Base-by-base conservation (phyloP, 2,113 vertebrate genomes). In the Corydoras sp. region DNA sequence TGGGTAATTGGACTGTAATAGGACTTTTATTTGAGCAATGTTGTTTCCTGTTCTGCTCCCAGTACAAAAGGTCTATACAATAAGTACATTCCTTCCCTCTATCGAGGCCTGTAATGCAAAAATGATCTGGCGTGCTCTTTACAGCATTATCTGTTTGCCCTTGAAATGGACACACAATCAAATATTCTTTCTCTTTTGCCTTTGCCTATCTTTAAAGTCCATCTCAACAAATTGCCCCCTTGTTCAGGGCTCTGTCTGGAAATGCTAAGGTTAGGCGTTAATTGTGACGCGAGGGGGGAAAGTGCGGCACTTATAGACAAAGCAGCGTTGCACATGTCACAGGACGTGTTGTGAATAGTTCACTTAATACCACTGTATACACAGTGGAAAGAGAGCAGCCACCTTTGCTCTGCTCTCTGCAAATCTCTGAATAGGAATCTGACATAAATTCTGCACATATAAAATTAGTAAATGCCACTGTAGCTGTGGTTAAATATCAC, bases 381-480 rank as follows among this genome's bases (percentile, higher is more conserved):
- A 90, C 88, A 89, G 86, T 71, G 88, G 89, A 90, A 88, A 83
- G 80, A 76, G 83, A 85, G 80, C 83, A 73, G 83, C 85, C 87
- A 90, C 90, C 90, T 90, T 86, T 90, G 87, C 87, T 85, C 86
- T 82, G 75, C 81, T 83, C 84, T 76, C 84, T 81, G 83, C 85
- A 87, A 86, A 85, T 85, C 89, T 62, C 86, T 86, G 89, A 88
- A 90, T 90, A 88, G 85, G 86, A 89, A 88, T 89, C 86, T 90
- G 90, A 90, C 89, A 90, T 89, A 87, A 88, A 90, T 91, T 90
- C 88, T 88, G 89, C 90, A 88, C 88, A 90, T 91, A 90, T 89
- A 90, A 91, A 91, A 91, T 90, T 90, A 91, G 89, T 90, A 91
- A 91, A 91, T 91, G 90, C 89, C 90, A 90, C 88, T 89, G 89